phyloP scores from a whole-genome alignment of 2,113 vertebrate species.

The Gymnocephalus cernua region DNA sequence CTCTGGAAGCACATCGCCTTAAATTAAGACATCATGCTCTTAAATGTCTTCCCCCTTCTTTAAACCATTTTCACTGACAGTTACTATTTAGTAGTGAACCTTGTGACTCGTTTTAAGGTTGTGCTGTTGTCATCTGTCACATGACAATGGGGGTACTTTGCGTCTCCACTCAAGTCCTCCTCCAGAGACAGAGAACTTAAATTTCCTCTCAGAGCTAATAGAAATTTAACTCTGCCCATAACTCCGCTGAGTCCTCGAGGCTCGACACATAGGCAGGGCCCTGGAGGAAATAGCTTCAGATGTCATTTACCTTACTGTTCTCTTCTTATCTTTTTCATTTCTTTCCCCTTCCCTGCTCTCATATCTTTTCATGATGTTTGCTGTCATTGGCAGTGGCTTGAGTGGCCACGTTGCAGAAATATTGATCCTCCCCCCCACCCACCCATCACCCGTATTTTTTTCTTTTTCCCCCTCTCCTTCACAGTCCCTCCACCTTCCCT shows the following conservation, averaged over 20 bases:
- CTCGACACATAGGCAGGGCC: slow-evolving; percentile 72
- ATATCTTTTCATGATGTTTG: slow-evolving; percentile 88
- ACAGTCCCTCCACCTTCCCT: slow-evolving; percentile 36
- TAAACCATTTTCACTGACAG: slow-evolving; percentile 65
- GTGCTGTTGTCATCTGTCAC: slow-evolving; percentile 76
- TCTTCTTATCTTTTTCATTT: slow-evolving; percentile 88
- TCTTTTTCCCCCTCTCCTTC: slow-evolving; percentile 13
- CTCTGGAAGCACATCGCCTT: slow-evolving; percentile 30
- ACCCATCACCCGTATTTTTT: not conserved
- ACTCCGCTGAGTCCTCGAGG: slow-evolving; percentile 79
- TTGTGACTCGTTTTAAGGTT: slow-evolving; percentile 73
- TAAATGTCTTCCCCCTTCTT: slow-evolving; percentile 65
- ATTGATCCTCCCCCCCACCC: slow-evolving; percentile 73
- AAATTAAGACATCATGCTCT: slow-evolving; percentile 64
- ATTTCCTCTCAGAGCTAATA: slow-evolving; percentile 83
- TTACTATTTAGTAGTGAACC: slow-evolving; percentile 68
- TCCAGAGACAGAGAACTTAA: slow-evolving; percentile 80
- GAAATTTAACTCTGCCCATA: slow-evolving; percentile 85
- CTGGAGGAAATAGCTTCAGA: slow-evolving; percentile 86
- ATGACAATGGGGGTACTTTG: slow-evolving; percentile 77
- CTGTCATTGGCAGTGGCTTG: slow-evolving; percentile 84
- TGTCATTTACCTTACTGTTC: slow-evolving; percentile 88
- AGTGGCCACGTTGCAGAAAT: slow-evolving; percentile 82
- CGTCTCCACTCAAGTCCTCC: slow-evolving; percentile 67
- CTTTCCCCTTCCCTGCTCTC: slow-evolving; percentile 80